Evolutionary conservation across 2,888 invertebrate species (phyloP).

Genomic region (Spodoptera exigua): DNA sequence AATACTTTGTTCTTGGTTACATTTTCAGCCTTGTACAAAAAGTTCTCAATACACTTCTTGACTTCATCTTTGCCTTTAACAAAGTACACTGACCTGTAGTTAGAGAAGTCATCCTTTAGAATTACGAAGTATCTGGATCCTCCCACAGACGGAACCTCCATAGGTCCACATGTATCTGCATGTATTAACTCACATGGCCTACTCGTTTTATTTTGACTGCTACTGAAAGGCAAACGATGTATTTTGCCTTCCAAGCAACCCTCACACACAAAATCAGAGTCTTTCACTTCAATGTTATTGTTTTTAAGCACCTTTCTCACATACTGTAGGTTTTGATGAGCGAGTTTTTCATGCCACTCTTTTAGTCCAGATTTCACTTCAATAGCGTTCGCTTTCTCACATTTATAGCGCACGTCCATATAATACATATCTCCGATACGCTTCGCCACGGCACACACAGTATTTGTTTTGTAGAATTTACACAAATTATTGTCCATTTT

Average conservation of each 20-base stretch:
- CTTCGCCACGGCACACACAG: constrained; percentile 48
- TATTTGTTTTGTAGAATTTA: constrained; percentile 38
- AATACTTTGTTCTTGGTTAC: constrained; percentile 55
- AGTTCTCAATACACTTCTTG: constrained; percentile 30
- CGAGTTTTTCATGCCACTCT: constrained; percentile 47
- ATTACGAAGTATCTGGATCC: constrained; percentile 53
- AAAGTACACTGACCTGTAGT: constrained; percentile 34
- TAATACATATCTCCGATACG: constrained; percentile 41
- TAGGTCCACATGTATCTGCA: constrained; percentile 51
- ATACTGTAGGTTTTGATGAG: constrained; percentile 43
- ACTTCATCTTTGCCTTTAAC: constrained; percentile 14
- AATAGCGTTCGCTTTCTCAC: constrained; percentile 19
- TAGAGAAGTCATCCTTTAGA: constrained; percentile 57
- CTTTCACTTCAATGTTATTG: constrained; percentile 44
- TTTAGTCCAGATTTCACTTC: neutral
- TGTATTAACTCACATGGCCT: constrained; percentile 52
- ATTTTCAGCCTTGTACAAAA: constrained; percentile 55
- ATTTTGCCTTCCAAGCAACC: constrained; percentile 51
- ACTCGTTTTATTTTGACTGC: constrained; percentile 42
- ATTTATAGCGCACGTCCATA: constrained; percentile 26
- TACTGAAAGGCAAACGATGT: constrained; percentile 42
- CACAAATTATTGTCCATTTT: too few species aligned
- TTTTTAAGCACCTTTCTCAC: constrained; percentile 38
- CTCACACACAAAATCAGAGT: constrained; percentile 30
- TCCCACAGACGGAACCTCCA: constrained; percentile 50